These are phyloP conservation scores for Aegypius monachus DNA, from an alignment of 2,113 vertebrate species.

Conservation along the genomic window DNA sequence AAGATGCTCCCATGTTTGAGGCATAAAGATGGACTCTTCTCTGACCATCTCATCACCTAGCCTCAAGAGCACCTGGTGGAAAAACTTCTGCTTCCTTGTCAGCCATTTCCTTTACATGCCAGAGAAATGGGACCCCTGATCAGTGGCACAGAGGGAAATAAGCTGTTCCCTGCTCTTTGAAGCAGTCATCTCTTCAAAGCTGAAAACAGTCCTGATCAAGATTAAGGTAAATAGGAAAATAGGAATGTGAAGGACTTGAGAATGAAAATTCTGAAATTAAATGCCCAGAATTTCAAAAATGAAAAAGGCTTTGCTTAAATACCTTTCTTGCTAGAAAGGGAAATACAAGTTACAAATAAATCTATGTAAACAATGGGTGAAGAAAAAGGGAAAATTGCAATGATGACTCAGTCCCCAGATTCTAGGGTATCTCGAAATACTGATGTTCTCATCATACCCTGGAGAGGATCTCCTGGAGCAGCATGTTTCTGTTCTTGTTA, in stretches of 20 bases:
- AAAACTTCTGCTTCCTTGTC: neutral
- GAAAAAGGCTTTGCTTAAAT: neutral
- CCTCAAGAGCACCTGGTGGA: neutral
- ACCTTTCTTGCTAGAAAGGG: neutral
- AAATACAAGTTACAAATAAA: neutral
- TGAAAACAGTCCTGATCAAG: neutral
- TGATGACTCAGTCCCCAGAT: neutral
- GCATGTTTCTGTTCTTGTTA: neutral
- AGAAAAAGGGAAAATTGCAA: neutral
- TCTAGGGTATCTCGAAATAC: neutral
- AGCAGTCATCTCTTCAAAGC: neutral
- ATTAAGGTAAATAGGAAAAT: neutral
- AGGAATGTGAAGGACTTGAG: neutral
- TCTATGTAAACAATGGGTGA: neutral
- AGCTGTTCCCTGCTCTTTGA: neutral
- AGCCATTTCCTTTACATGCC: neutral
- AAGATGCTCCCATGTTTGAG: neutral
- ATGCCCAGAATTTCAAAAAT: neutral
- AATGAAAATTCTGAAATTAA: neutral
- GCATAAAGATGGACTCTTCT: neutral
- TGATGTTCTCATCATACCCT: neutral
- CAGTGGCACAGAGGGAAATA: neutral
- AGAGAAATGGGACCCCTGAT: neutral
- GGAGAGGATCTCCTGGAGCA: neutral
- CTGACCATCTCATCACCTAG: neutral